Evolutionary conservation across 2,888 invertebrate species (phyloP).

Genomic region (Erebia epiphron): DNA sequence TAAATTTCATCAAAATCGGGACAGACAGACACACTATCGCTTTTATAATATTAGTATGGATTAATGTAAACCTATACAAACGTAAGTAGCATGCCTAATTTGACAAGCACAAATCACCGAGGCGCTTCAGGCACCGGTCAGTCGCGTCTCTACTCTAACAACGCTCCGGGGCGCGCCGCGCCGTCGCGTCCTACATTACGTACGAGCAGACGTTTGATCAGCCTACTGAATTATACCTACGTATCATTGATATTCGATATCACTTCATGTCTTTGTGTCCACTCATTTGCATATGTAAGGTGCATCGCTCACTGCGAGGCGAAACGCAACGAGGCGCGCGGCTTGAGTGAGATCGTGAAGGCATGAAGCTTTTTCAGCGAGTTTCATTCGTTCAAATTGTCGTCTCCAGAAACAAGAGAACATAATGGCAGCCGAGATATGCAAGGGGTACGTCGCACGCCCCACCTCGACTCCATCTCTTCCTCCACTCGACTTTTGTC

Average conservation of each 20-base stretch:
- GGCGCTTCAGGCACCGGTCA: slow-evolving; percentile 46
- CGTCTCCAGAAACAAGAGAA: too few species aligned
- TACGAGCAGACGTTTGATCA: slow-evolving; percentile 36
- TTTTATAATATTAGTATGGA: too few species aligned
- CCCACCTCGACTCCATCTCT: too few species aligned
- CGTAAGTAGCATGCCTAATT: background rate
- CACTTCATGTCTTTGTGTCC: slow-evolving; percentile 16
- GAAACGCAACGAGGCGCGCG: background rate
- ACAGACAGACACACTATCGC: too few species aligned
- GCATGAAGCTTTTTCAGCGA: too few species aligned
- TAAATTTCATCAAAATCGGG: too few species aligned
- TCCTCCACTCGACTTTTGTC: too few species aligned
- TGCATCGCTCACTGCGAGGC: background rate
- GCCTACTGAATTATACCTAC: slow-evolving; percentile 33
- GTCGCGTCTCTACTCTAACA: slow-evolving; percentile 58
- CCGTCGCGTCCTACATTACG: slow-evolving; percentile 45
- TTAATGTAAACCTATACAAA: background rate
- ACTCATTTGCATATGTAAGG: slow-evolving; percentile 24
- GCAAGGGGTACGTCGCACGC: too few species aligned
- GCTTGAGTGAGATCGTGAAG: background rate
- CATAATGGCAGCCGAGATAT: too few species aligned
- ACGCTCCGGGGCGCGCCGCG: slow-evolving; percentile 52
- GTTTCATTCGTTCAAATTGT: too few species aligned
- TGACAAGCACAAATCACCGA: slow-evolving; percentile 5
- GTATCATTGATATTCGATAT: slow-evolving; percentile 24